Conservation (phyloP, 1,140 invertebrate species). For the Nylanderia fulva region DNA sequence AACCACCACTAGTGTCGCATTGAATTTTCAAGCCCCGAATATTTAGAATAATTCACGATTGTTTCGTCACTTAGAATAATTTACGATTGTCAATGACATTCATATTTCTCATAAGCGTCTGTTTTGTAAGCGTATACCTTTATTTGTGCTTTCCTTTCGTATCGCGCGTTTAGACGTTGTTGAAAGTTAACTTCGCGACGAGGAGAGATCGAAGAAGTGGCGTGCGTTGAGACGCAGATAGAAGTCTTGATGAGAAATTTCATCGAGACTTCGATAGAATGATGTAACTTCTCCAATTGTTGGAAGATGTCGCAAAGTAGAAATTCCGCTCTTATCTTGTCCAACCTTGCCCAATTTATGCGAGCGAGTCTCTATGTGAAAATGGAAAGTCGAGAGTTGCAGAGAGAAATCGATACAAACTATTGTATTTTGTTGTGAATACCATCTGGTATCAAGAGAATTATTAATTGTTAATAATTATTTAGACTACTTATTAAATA, state of each 20-base stretch:
- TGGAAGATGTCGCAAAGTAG: background rate
- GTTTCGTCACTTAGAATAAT: background rate
- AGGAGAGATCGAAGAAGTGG: too few species aligned
- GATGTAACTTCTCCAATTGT: constrained; percentile 63
- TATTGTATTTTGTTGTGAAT: background rate
- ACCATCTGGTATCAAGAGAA: too few species aligned
- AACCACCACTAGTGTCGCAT: too few species aligned
- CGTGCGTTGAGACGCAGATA: background rate
- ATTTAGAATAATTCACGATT: too few species aligned
- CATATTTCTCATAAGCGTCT: background rate
- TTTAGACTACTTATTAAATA: background rate
- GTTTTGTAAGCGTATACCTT: background rate
- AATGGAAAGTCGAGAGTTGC: background rate
- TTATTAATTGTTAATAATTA: too few species aligned
- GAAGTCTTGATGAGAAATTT: constrained; percentile 63
- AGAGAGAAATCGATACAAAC: background rate
- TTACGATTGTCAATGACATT: background rate
- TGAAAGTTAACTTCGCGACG: background rate
- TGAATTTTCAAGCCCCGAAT: too few species aligned
- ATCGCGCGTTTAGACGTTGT: background rate
- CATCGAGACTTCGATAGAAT: constrained; percentile 34
- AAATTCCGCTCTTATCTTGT: constrained; percentile 15
- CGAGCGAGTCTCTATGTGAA: background rate
- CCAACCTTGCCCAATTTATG: background rate
- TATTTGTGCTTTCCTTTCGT: background rate